These are phyloP conservation scores for Chaetura pelagica DNA, from an alignment of 2,113 vertebrate genomes.

Conservation along the genomic window DNA sequence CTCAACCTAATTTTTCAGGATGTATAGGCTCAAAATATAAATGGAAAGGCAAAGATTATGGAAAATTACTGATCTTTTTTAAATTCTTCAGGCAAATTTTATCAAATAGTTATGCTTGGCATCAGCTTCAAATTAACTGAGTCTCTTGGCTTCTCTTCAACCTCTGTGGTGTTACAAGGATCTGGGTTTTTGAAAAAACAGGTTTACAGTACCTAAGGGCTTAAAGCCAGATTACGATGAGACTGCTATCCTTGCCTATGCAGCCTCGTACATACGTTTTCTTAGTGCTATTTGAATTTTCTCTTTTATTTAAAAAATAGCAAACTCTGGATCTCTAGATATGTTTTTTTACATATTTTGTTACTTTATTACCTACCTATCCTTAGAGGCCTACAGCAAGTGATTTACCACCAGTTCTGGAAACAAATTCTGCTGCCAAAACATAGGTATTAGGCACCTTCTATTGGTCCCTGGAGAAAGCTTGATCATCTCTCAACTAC, in stretches of 20 bases:
- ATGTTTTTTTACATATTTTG: not conserved
- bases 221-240: not conserved
- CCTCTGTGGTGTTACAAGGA: not conserved
- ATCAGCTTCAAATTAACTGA: not conserved
- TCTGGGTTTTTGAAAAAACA: not conserved
- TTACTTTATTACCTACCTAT: not conserved
- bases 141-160: not conserved
- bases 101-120: not conserved
- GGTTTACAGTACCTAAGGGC: not conserved
- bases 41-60: not conserved
- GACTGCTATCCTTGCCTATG: not conserved
- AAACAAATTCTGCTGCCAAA: not conserved
- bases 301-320: not conserved
- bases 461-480: not conserved
- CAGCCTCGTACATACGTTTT: not conserved
- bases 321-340: not conserved
- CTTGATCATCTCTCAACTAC: not conserved
- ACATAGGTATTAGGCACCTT: not conserved
- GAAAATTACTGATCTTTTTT: not conserved
- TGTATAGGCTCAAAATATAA: not conserved
- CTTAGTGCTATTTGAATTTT: not conserved
- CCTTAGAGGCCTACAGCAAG: not conserved
- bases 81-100: not conserved
- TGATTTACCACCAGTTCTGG: not conserved
- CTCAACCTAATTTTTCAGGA: not conserved